A percentile compares a stretch with the other conserved stretches of the same genome.
Evolutionary conservation across 2,113 vertebrate genomes (phyloP).

Genomic region (Vulpes vulpes): DNA sequence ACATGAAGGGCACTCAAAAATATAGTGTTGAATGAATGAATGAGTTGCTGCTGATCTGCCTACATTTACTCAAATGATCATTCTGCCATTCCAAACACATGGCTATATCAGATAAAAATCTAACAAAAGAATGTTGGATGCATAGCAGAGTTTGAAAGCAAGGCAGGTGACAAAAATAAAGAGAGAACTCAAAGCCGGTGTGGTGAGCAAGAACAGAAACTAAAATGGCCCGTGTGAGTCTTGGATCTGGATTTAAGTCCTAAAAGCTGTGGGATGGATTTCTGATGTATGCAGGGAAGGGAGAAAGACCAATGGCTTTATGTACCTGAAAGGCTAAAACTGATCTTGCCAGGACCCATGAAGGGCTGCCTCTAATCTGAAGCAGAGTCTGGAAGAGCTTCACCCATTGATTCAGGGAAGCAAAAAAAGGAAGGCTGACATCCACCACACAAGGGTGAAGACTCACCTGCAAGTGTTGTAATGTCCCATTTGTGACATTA

Average conservation of each 20-base stretch:
- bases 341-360: neutral
- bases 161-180: neutral
- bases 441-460: neutral
- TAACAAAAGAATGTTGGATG: neutral
- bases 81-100: neutral
- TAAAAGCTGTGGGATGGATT: neutral
- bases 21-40: neutral
- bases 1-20: neutral
- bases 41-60: neutral
- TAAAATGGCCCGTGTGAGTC: neutral
- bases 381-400: neutral
- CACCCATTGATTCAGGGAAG: neutral
- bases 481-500: neutral
- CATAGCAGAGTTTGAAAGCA: neutral
- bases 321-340: neutral
- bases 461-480: neutral
- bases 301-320: neutral
- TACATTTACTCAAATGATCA: neutral
- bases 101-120: neutral
- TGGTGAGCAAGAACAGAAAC: neutral
- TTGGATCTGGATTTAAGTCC: neutral
- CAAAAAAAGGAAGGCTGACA: neutral
- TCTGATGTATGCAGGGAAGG: neutral
- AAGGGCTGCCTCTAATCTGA: neutral
- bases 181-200: neutral